Conservation (phyloP, 2,888 invertebrate genomes). For the Adela reaumurella region DNA sequence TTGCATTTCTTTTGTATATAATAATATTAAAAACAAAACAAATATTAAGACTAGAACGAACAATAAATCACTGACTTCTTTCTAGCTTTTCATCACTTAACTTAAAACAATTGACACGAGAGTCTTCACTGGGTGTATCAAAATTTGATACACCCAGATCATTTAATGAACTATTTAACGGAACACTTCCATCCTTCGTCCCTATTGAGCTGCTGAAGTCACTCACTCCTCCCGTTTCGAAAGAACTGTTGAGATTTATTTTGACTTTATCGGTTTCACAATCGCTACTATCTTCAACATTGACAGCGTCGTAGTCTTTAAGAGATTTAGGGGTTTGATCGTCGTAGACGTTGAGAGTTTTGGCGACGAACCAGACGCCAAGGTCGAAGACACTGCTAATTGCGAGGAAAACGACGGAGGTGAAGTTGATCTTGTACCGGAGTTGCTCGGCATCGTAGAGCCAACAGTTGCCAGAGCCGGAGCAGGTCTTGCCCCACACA, state of each 20-base stretch:
- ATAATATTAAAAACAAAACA: too few species aligned
- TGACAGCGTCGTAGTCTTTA: constrained; percentile 18
- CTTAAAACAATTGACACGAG: neutral
- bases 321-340: constrained; percentile 41
- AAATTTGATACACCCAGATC: too few species aligned
- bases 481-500: constrained; percentile 72
- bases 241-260: neutral
- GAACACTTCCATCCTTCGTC: neutral
- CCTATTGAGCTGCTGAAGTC: neutral
- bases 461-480: constrained; percentile 70
- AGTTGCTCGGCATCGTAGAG: constrained; percentile 64
- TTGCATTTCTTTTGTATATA: too few species aligned
- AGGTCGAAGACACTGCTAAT: constrained; percentile 64
- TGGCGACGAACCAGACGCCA: constrained; percentile 66
- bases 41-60: too few species aligned
- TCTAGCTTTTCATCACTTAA: neutral
- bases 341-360: constrained; percentile 65
- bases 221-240: neutral
- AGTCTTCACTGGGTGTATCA: neutral
- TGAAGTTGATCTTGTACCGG: constrained; percentile 52
- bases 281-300: neutral
- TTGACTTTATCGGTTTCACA: neutral
- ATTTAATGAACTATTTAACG: neutral
- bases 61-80: too few species aligned
- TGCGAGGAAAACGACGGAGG: constrained; percentile 61